phyloP scores from a whole-genome alignment of 2,797 vertebrate species.

The Lepus townsendii region DNA sequence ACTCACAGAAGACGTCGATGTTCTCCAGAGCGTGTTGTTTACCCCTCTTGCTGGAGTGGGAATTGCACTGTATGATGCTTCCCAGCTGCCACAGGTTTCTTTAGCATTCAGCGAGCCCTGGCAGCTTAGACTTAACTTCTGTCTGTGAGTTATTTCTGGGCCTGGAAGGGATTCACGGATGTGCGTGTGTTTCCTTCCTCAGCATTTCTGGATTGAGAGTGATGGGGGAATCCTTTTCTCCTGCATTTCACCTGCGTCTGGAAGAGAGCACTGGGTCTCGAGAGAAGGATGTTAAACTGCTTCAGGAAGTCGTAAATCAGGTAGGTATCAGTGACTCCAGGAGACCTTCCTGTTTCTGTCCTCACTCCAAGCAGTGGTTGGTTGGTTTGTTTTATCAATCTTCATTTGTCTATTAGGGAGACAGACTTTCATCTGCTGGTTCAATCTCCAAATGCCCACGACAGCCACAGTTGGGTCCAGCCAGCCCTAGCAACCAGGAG shows the following conservation, averaged over 20 bases:
- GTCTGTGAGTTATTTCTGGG: background rate
- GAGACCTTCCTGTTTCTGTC: background rate
- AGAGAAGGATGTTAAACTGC: constrained; percentile 92
- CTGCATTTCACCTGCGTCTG: constrained; percentile 95
- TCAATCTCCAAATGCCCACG: too few species aligned
- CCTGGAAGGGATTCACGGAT: background rate
- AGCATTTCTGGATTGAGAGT: constrained; percentile 94
- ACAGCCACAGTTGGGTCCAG: too few species aligned
- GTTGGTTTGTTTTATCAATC: too few species aligned
- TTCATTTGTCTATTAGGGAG: too few species aligned
- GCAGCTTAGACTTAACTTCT: background rate
- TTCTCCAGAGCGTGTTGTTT: accelerated
- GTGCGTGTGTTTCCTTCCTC: constrained; percentile 38
- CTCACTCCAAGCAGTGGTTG: background rate
- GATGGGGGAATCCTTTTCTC: constrained; percentile 92
- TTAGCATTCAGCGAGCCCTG: background rate
- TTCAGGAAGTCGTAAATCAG: constrained; percentile 93
- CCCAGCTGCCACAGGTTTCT: background rate
- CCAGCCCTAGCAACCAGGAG: too few species aligned
- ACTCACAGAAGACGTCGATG: background rate
- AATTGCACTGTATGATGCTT: accelerated
- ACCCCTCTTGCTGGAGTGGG: background rate
- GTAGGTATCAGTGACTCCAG: constrained; percentile 88
- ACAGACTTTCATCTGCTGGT: too few species aligned
- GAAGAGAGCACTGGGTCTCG: constrained; percentile 92